A percentile compares a stretch with the other conserved stretches of the same genome.
Conservation (phyloP, 2,113 vertebrate species). For the Cavia porcellus region DNA sequence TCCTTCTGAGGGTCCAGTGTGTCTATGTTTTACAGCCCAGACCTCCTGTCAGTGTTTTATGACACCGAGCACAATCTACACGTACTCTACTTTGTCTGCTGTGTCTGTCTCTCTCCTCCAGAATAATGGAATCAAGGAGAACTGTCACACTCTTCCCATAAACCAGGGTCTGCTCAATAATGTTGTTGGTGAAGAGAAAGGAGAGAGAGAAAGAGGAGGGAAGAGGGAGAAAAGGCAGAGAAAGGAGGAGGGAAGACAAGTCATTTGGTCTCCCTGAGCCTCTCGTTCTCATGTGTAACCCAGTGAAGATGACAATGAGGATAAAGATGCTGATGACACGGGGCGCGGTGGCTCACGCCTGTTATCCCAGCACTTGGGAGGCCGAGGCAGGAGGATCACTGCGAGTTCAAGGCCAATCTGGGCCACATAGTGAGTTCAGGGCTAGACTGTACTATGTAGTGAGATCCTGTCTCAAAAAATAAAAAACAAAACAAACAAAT, state of each 20-base stretch:
- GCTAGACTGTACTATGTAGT: background rate
- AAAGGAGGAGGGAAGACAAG: background rate
- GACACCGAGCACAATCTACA: background rate
- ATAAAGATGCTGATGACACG: background rate
- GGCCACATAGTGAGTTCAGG: background rate
- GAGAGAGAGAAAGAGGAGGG: background rate
- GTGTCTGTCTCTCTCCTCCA: background rate
- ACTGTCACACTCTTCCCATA: too few species aligned
- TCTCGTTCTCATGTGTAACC: background rate
- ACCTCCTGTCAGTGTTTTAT: background rate
- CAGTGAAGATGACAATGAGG: background rate
- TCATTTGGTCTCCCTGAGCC: background rate
- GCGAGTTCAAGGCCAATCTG: background rate
- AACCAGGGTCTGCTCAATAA: background rate
- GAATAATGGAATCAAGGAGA: background rate
- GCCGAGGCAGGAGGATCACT: background rate
- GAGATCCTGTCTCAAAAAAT: background rate
- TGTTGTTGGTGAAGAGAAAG: too few species aligned
- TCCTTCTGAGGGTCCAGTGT: background rate
- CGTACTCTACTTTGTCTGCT: background rate
- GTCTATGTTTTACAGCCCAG: background rate
- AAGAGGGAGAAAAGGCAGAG: background rate
- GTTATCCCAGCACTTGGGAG: background rate
- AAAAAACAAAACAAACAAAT: background rate
- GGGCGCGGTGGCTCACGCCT: background rate